A percentile compares a stretch with the other conserved stretches of the same genome.
Evolutionary conservation across 2,113 vertebrate genomes (phyloP).

Genomic region (Eudyptes chrysolophus): DNA sequence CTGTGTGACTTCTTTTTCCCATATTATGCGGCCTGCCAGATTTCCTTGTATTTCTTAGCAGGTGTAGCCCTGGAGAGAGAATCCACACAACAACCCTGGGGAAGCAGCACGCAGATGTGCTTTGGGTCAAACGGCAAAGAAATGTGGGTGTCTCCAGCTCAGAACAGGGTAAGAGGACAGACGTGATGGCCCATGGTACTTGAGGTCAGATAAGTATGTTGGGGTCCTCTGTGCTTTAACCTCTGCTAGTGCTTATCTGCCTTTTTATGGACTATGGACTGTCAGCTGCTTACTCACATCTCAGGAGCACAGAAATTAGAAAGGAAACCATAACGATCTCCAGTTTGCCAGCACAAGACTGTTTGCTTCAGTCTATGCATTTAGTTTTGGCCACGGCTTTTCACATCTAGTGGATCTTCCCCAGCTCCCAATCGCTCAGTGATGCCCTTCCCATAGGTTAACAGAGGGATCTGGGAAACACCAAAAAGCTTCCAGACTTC

Average conservation of each 20-base stretch:
- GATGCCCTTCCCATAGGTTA: background rate
- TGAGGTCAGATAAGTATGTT: background rate
- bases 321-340: background rate
- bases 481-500: background rate
- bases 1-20: background rate
- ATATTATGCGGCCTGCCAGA: fast-evolving
- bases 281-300: background rate
- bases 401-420: background rate
- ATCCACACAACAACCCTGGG: fast-evolving
- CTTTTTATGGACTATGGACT: background rate
- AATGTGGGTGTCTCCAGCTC: background rate
- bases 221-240: background rate
- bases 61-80: background rate
- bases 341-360: background rate
- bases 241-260: background rate
- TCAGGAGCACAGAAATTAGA: background rate
- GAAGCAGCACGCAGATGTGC: background rate
- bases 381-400: background rate
- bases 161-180: background rate
- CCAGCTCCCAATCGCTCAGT: background rate
- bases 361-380: background rate
- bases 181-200: fast-evolving
- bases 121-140: background rate
- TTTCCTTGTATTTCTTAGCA: background rate
- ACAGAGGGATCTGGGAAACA: background rate